Conservation (phyloP, 2,113 vertebrate genomes). For the Trochalopteron elliotii region DNA sequence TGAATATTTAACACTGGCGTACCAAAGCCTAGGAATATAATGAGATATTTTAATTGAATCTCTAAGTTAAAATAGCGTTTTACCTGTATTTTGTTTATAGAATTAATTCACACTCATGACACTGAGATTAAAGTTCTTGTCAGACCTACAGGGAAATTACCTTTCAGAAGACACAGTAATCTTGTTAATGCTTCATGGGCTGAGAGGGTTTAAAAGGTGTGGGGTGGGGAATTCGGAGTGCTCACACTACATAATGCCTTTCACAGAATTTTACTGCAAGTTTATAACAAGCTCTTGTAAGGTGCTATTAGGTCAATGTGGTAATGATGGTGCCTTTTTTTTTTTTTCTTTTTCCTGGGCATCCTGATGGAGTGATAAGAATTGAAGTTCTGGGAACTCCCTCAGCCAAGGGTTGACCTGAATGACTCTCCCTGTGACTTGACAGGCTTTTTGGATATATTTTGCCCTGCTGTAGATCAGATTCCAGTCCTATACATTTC, state of each 20-base stretch:
- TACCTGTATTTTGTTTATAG: constrained; percentile 37
- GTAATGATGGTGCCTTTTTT: neutral
- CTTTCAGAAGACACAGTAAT: neutral
- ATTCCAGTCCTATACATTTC: neutral
- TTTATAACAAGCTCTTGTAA: neutral
- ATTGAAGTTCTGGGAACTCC: constrained; percentile 1
- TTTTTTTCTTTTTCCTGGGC: neutral
- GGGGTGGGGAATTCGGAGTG: neutral
- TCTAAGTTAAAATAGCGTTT: neutral
- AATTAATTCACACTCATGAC: constrained; percentile 1
- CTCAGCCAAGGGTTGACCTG: neutral
- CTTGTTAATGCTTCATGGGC: neutral
- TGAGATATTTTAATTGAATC: constrained; percentile 24
- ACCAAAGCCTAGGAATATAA: neutral
- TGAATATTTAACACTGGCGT: neutral
- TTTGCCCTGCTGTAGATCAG: constrained; percentile 1
- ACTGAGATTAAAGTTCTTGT: constrained; percentile 17
- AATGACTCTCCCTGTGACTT: neutral
- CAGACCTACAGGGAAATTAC: constrained; percentile 27
- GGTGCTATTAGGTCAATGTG: neutral
- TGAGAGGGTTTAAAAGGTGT: neutral
- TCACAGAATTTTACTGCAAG: neutral
- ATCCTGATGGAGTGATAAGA: neutral
- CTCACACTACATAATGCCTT: neutral
- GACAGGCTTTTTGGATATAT: neutral